Evolutionary conservation across 2,888 invertebrate genomes (phyloP), one percentile per base, ranked within the genome.

Genomic region (Rutpela maculata): DNA sequence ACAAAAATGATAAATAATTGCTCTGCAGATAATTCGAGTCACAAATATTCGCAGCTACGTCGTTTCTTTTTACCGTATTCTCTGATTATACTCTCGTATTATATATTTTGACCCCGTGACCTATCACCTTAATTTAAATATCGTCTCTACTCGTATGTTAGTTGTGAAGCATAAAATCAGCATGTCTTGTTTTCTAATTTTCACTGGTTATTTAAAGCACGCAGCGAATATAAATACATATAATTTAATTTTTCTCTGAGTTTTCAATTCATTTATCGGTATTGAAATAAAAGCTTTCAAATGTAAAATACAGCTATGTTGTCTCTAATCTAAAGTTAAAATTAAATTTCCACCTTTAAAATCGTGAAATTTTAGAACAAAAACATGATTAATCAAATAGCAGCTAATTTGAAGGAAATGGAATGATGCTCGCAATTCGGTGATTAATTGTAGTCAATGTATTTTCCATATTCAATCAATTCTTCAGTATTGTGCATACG

Each of bases 381-480:
- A 60, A 60, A 22, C 26, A 15, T n/a, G 60, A 26, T 22, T 15
- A 60, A 60, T 60, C 43, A 43, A 43, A 43, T 43, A 43, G 15
- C 15, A 15, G 43, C 43, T 43, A 43, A 43, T 43, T 43, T 43
- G 15, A 4, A 43, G 11, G 43, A 15, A 43, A 43, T 43, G 43
- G 15, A 43, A 15, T 1, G 4, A 43, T 43, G 7, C 43, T 43
- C 43, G 43, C 43, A 43, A 15, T 43, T 43, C 43, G 4, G 3
- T 43, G 43, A 43, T 43, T 43, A 43, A 43, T 43, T 43, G 15
- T 12, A 43, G 43, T 11, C 12, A 1, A 11, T 2, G 12, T 43
- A 43, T 43, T 43, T 43, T 35, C 12, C 1, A 43, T 43, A 43
- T 43, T 43, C 15, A 15, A 12, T 43, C 15, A 0, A 43, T 5